Conservation (phyloP, 2,113 vertebrate genomes). For the Phrynosoma blainvillii region DNA sequence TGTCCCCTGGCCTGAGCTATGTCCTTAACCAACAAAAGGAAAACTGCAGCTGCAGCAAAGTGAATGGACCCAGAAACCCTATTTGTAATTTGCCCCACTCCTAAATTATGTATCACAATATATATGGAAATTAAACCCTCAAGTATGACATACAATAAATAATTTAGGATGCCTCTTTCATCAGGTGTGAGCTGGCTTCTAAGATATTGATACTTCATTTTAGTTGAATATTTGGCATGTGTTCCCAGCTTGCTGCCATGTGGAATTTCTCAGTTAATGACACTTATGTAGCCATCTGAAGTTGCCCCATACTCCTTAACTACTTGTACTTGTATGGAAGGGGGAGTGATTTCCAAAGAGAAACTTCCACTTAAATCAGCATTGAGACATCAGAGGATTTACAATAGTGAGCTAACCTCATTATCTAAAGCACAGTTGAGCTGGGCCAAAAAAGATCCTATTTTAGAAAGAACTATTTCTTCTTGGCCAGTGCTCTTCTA, state of each 20-base stretch:
- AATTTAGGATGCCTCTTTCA: conserved; percentile 79
- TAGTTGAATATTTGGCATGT: conserved; percentile 42
- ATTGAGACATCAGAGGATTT: background rate
- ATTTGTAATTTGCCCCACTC: conserved; percentile 64
- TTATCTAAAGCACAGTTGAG: background rate
- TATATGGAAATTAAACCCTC: conserved; percentile 75
- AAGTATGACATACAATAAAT: conserved; percentile 81
- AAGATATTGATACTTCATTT: conserved; percentile 75
- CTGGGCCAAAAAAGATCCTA: background rate
- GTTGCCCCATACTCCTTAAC: background rate
- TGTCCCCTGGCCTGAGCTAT: conserved; percentile 38
- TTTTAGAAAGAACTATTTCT: background rate
- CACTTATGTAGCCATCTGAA: conserved; percentile 11
- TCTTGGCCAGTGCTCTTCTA: background rate
- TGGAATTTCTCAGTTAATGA: conserved; percentile 46
- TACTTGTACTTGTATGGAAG: background rate
- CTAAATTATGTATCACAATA: conserved; percentile 76
- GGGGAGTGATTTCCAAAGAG: background rate
- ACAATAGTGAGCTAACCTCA: background rate
- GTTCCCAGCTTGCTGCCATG: conserved; percentile 13
- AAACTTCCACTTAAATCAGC: background rate
- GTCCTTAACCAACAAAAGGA: conserved; percentile 39
- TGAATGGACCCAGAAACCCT: background rate
- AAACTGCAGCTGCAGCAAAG: conserved; percentile 20
- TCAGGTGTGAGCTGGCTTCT: conserved; percentile 67